Evolutionary conservation across 2,113 vertebrate genomes (phyloP), one percentile per base, ranked within the genome.

Genomic region (Hypocryptadius cinnamomeus): DNA sequence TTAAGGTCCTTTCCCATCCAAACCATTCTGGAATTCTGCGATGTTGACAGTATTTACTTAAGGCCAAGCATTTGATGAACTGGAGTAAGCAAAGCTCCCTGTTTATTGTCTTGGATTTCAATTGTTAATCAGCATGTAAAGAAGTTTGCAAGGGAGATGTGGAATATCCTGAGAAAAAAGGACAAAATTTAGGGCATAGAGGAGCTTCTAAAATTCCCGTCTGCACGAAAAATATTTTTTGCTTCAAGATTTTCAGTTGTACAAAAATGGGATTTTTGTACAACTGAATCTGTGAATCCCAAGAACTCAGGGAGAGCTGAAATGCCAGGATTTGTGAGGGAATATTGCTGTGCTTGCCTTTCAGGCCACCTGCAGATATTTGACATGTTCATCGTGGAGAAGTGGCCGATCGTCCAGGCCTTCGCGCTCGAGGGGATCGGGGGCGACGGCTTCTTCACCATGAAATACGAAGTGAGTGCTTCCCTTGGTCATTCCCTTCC

Each of bases 401-500:
- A 99, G 95, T 99, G 99, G 99, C 99, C 99, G 6, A 98, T 99
- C 12, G 98, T 99, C 50, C 99, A 99, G 96, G 99, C 99, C 3
- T 99, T 99, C 93, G 99, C 99, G 1, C 97, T 99, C 78, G 99
- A 99, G 91, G 99, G 99, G 54, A 99, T 99, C 15, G 99, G 99
- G 21, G 98, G 98, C 8, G 99, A 99, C 81, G 98, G 98, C 50
- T 99, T 99, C 97, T 99, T 99, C 94, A 99, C 99, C 50, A 98
- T 99, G 98, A 99, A 99, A 91, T 99, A 99, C 1, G 98, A 99
- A 98, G 99, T 99, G 94, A 39, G 96, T 79, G 19, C 40, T 39
- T 53, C 14, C 0, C 3, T 3, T 18, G 12, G 18, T 5, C 6
- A 2, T 19, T 30, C 25, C 69, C n/a, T 59, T 13, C 11, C 63